Evolutionary conservation across 1,140 invertebrate species (phyloP), one percentile per base, ranked within the genome.

Genomic region (Drosophila lacteicornis): DNA sequence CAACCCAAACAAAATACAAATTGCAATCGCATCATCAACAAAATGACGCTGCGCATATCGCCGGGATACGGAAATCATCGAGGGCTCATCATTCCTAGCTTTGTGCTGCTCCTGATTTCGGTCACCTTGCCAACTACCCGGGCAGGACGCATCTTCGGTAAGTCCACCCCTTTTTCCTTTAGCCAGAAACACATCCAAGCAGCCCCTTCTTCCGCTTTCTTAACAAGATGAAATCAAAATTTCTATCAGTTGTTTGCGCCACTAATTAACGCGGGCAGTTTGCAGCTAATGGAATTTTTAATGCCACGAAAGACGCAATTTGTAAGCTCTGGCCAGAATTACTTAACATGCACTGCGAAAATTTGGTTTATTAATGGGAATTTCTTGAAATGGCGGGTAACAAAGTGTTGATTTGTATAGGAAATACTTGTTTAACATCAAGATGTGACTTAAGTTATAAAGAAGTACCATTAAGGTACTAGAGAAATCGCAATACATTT

Each of bases 11-110:
- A 46, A 69, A 61, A 61, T 67, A n/a, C 38, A 75, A 43, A 56
- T 36, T 51, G 58, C 49, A 61, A 76, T 43, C 59, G 60, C 38
- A 65, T 47, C 38, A 71, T 56, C 53, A 79, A 74, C 91, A 92
- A 91, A 82, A 92, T 92, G 91, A 90, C 84, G 88, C 73, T 79
- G 78, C 80, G 91, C 82, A 91, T 92, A 80, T 87, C 84, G 75
- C 82, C 74, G 63, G 88, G 80, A 92, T 82, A 73, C 71, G 75
- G 87, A 80, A 86, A 92, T 90, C 82, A 91, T 90, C 85, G 82
- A 69, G 87, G 71, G 65, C 84, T 90, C 79, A 92, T 92, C 80
- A 91, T 90, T 80, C 83, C 88, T 70, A 85, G 80, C 74, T 79
- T 86, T 71, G 77, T 91, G 53, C 69, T 79, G 60, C 65, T 92